phyloP scores from a whole-genome alignment of 2,113 vertebrate genomes.

The Coturnix japonica region DNA sequence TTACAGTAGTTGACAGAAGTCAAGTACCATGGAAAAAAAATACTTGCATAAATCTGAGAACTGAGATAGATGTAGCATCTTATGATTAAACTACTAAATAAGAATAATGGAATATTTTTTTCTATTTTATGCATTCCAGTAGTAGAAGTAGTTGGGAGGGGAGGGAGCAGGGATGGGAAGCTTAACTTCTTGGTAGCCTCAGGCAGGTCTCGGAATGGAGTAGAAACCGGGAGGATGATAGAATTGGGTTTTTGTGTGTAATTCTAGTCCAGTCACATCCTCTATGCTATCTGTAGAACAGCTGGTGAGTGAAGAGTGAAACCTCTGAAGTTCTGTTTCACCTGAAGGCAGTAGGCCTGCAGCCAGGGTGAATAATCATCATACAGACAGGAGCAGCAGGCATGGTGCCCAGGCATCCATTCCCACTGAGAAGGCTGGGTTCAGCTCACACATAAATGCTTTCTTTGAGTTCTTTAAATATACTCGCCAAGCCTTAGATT shows the following conservation, averaged over 20 bases:
- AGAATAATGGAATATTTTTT: neutral
- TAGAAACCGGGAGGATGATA: neutral
- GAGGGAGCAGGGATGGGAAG: neutral
- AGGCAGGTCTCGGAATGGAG: neutral
- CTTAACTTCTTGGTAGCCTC: neutral
- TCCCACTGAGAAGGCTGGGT: neutral
- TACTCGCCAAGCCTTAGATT: neutral
- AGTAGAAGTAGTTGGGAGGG: neutral
- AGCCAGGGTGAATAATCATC: neutral
- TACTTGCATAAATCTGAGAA: conserved; percentile 38
- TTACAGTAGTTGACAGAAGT: conserved; percentile 43
- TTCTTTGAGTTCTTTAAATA: neutral
- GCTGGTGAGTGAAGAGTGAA: neutral
- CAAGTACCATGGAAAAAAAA: conserved; percentile 6
- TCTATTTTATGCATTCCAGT: neutral
- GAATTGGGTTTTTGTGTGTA: neutral
- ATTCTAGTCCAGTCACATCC: neutral
- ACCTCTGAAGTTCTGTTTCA: neutral
- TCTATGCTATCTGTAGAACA: neutral
- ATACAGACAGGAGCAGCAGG: neutral
- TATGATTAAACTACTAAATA: conserved; percentile 7
- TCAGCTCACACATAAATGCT: neutral
- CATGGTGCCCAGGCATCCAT: neutral
- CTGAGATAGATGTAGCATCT: conserved; percentile 41
- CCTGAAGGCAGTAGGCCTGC: neutral